A percentile compares a stretch with the other conserved stretches of the same genome.
Conservation (phyloP, 2,888 invertebrate genomes). For the Aleiodes alternator region DNA sequence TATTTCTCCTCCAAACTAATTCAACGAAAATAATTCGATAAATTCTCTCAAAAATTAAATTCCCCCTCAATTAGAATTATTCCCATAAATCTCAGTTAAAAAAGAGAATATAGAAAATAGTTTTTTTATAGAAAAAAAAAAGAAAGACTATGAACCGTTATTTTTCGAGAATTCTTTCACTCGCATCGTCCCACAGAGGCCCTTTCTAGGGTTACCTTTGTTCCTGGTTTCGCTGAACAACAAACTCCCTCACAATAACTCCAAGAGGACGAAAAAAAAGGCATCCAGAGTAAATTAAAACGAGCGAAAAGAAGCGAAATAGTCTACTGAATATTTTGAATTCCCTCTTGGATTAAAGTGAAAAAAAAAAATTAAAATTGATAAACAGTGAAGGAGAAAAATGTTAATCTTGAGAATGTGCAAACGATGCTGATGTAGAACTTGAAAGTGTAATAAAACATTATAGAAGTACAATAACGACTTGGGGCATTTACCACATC, state of each 20-base stretch:
- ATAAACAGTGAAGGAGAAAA: neutral
- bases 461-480: constrained; percentile 23
- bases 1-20: no score
- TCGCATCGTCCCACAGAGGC: constrained; percentile 19
- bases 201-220: constrained; percentile 33
- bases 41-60: no score
- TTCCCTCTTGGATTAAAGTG: neutral
- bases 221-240: constrained; percentile 6
- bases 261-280: neutral
- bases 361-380: neutral
- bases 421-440: neutral
- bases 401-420: constrained; percentile 8
- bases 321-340: neutral
- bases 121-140: constrained; percentile 39
- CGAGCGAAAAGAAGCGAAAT: neutral
- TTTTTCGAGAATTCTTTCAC: constrained; percentile 34
- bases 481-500: constrained; percentile 35
- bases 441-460: constrained; percentile 18
- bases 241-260: constrained; percentile 12
- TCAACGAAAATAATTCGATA: no score
- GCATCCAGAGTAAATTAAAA: neutral
- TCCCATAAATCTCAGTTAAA: neutral
- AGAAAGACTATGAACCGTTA: constrained; percentile 49
- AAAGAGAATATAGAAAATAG: neutral
- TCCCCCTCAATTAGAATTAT: no score